Percentiles rank a stretch among this genome's conserved stretches.
These are phyloP conservation scores for Aramus guarauna DNA, from an alignment of 2,113 vertebrate genomes.

Conservation along the genomic window DNA sequence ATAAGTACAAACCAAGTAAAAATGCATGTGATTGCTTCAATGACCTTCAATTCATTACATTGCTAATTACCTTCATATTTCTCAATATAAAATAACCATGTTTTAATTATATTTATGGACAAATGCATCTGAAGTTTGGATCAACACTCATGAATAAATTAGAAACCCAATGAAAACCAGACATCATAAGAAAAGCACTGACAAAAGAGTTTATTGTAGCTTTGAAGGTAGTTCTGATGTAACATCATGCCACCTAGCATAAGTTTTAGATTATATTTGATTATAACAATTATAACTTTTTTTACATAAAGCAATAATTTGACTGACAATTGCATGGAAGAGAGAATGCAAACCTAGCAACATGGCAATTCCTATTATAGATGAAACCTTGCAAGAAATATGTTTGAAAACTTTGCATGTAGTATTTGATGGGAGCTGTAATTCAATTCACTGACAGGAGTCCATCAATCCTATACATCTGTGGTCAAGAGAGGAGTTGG, in stretches of 20 bases:
- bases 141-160: slow-evolving; percentile 5
- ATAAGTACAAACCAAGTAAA: neutral
- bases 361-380: neutral
- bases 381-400: neutral
- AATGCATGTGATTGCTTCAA: neutral
- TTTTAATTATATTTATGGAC: slow-evolving; percentile 14
- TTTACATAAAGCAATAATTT: neutral
- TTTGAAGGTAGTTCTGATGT: neutral
- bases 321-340: neutral
- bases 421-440: neutral
- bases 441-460: neutral
- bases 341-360: slow-evolving; percentile 4
- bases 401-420: neutral
- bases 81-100: neutral
- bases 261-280: neutral
- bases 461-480: neutral
- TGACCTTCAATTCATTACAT: slow-evolving; percentile 3
- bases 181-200: neutral
- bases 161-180: neutral
- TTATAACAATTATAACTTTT: neutral
- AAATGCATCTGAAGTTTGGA: neutral
- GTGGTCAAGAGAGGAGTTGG: neutral
- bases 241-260: neutral
- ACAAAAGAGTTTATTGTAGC: neutral
- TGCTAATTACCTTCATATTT: neutral